Base-by-base conservation (phyloP, 2,888 invertebrate species). In the Trimorus sp. region DNA sequence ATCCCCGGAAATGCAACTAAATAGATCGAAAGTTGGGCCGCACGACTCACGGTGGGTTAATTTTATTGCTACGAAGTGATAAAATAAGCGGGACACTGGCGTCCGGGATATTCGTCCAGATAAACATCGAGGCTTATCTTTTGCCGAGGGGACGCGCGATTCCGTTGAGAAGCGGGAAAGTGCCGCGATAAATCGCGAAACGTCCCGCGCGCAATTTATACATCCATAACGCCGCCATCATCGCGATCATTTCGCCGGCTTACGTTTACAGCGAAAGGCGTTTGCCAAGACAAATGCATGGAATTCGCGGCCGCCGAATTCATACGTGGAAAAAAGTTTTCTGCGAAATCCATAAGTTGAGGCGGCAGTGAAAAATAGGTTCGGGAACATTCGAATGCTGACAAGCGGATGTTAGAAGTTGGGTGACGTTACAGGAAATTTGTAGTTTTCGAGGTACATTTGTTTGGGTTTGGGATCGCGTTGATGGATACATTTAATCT, bases 21-120 rank as follows among this genome's bases (percentile, higher is more conserved):
- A 78, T 60, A 60, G 59, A 71, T 71, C 78, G 71, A 79, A 71
- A 78, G 78, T 78, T 73, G 26, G 56, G 49, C 38, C 9, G n/a
- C 45, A 49, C 59, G n/a, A 15, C 59, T 12, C 71, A 60, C 60
- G 48, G 78, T 66, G 78, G 78, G 70, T 79, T 79, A 79, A 79
- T 79, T 79, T 79, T 79, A 79, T 73, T 62, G 73, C 73, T 69
- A 40, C 58, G 38, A 74, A 79, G 73, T 79, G 68, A 79, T 79
- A 73, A 73, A 79, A 68, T 73, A 73, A 79, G 56, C 38, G 49
- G 38, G 68, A 68, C 48, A 37, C 14, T 59, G 56, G 36, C 63
- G 69, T 49, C 54, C 38, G 40, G 54, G 63, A 74, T 65, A 70
- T 59, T 70, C 65, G 49, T 59, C 40, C 54, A 49, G 70, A 75